Evolutionary conservation across 2,113 vertebrate genomes (phyloP).

Genomic region (Phylloscopus trochilus): DNA sequence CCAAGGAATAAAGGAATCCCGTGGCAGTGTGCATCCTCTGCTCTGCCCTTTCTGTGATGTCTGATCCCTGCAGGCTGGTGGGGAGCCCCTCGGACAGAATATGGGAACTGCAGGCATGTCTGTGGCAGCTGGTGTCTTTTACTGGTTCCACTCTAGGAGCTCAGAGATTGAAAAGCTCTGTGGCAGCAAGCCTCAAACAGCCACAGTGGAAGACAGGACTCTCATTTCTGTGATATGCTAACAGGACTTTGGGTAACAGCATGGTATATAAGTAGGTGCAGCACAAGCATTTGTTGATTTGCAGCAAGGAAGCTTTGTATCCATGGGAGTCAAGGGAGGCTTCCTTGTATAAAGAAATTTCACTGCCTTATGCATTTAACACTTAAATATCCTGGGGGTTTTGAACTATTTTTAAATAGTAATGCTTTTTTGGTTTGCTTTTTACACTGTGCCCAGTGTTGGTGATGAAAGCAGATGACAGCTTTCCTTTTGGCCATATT

Average conservation of each 20-base stretch:
- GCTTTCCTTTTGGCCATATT: background rate
- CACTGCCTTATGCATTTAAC: background rate
- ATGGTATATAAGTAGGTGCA: background rate
- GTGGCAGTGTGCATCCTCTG: background rate
- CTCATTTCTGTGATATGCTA: background rate
- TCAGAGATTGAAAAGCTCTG: background rate
- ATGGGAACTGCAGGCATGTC: fast-evolving
- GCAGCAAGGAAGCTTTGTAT: background rate
- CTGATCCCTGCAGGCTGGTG: background rate
- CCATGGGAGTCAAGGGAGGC: background rate
- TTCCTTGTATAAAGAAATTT: background rate
- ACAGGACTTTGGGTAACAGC: background rate
- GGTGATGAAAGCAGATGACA: background rate
- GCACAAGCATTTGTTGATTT: background rate
- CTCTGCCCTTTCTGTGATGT: background rate
- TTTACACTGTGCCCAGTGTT: background rate
- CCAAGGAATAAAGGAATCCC: fast-evolving
- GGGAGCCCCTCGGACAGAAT: fast-evolving
- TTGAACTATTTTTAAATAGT: background rate
- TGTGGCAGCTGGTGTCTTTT: background rate
- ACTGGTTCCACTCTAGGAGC: background rate
- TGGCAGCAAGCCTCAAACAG: background rate
- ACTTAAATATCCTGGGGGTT: background rate
- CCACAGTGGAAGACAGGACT: background rate
- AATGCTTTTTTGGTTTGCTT: background rate